A percentile compares a stretch with the other conserved stretches of the same genome.
phyloP scores from a whole-genome alignment of 1,140 invertebrate genomes.

The Tigriopus japonicus region DNA sequence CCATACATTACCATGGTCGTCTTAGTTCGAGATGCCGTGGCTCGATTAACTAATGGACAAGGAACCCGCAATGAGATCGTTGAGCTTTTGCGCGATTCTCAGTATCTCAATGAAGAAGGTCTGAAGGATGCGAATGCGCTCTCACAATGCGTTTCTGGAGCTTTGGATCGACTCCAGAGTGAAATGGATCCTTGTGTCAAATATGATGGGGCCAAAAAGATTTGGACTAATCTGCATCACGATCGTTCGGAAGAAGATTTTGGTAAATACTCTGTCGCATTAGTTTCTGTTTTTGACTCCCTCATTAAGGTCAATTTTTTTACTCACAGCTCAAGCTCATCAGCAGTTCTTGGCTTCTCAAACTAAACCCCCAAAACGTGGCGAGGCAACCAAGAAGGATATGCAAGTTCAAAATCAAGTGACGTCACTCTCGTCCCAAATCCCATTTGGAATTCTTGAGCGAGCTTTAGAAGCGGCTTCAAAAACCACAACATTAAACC shows the following conservation, averaged over 20 bases:
- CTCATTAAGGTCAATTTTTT: neutral
- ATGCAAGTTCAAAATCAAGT: neutral
- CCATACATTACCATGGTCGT: constrained; percentile 78
- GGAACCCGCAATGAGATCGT: constrained; percentile 76
- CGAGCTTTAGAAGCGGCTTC: neutral
- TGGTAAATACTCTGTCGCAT: constrained; percentile 30
- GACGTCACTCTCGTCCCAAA: neutral
- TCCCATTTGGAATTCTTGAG: neutral
- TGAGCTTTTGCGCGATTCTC: constrained; percentile 58
- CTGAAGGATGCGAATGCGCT: constrained; percentile 39
- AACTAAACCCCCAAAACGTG: neutral
- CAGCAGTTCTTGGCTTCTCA: neutral
- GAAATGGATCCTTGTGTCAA: constrained; percentile 75
- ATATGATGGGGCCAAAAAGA: constrained; percentile 66
- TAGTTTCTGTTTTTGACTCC: neutral
- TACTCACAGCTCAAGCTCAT: neutral
- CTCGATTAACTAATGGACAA: constrained; percentile 77
- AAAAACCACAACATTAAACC: neutral
- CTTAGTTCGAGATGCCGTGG: constrained; percentile 74
- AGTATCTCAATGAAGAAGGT: constrained; percentile 53
- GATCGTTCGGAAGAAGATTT: constrained; percentile 55
- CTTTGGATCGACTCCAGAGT: constrained; percentile 66
- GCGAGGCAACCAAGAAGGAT: neutral
- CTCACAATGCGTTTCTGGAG: constrained; percentile 68
- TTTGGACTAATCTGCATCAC: constrained; percentile 75